Conservation (phyloP, 2,113 vertebrate genomes). For the Elaphurus davidianus region DNA sequence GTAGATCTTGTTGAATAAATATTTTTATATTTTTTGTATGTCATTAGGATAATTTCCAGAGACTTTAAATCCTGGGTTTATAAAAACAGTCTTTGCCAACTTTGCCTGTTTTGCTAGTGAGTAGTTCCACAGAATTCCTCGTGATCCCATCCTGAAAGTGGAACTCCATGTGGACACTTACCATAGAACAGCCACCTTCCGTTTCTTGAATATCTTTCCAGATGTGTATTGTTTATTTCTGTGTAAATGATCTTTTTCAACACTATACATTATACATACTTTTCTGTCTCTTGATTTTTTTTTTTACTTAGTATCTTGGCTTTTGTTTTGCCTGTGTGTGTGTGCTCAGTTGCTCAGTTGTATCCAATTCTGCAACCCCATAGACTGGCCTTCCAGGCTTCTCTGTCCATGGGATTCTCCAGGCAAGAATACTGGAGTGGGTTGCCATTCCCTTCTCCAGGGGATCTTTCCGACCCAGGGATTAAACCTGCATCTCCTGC, state of each 20-base stretch:
- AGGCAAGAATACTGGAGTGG: background rate
- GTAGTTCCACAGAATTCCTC: background rate
- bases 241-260: slow-evolving; percentile 17
- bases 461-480: background rate
- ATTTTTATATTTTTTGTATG: background rate
- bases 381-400: background rate
- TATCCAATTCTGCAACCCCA: background rate
- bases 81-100: background rate
- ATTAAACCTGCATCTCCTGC: background rate
- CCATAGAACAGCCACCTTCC: background rate
- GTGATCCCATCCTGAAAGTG: background rate
- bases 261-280: background rate
- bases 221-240: background rate
- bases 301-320: background rate
- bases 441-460: background rate
- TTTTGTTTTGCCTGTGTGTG: slow-evolving; percentile 16
- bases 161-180: background rate
- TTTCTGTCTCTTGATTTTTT: background rate
- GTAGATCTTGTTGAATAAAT: background rate
- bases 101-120: background rate
- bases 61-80: background rate
- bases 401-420: background rate
- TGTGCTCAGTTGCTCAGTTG: background rate
- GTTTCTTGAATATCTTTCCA: slow-evolving; percentile 7
- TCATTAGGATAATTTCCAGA: background rate